Evolutionary conservation across 2,797 vertebrate genomes (phyloP).

Genomic region (Podarcis siculus): DNA sequence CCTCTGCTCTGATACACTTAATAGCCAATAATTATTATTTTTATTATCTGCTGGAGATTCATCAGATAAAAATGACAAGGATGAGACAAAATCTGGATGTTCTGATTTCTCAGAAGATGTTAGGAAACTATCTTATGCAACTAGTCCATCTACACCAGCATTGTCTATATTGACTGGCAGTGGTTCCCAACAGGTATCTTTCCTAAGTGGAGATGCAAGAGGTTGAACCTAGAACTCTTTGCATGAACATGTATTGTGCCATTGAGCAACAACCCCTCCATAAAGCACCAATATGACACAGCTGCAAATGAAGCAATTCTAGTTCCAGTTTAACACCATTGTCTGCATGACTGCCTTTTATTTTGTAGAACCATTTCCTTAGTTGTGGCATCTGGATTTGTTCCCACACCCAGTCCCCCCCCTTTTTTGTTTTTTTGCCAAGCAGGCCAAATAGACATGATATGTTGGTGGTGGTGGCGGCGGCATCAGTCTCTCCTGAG

Average conservation of each 20-base stretch:
- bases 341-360: background rate
- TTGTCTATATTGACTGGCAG: too few relatives aligned
- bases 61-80: background rate
- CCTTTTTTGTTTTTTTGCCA: background rate
- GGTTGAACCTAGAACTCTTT: background rate
- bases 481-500: too few relatives aligned
- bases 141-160: too few relatives aligned
- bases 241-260: too few relatives aligned
- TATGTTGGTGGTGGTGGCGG: too few relatives aligned
- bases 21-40: background rate
- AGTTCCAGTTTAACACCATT: background rate
- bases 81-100: background rate
- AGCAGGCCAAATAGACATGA: background rate
- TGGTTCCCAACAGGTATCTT: too few relatives aligned
- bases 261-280: background rate
- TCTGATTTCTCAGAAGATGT: background rate
- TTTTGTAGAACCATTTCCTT: background rate
- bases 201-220: too few relatives aligned
- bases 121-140: background rate
- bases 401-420: background rate
- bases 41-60: background rate
- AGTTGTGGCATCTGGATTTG: background rate
- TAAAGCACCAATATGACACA: background rate
- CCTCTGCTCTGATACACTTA: background rate
- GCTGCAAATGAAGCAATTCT: background rate